Percentiles rank a stretch among this genome's conserved stretches.
Conservation (phyloP, 2,888 invertebrate species). For the Andricus quercusramuli region DNA sequence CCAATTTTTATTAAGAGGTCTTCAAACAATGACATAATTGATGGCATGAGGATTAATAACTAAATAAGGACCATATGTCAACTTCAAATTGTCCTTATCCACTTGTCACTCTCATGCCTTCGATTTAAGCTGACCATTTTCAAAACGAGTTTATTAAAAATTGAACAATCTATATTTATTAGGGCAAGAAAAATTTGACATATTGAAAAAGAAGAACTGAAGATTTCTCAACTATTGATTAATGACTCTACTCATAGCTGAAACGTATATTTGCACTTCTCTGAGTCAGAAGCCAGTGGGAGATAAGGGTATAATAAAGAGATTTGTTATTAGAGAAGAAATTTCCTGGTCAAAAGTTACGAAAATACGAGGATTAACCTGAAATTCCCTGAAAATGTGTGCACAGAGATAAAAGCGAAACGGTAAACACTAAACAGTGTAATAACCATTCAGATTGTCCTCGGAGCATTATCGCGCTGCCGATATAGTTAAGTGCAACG, state of each 20-base stretch:
- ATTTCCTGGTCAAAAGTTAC: slow-evolving; percentile 1
- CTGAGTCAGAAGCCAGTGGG: background rate
- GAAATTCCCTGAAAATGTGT: slow-evolving; percentile 7
- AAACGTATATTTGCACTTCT: background rate
- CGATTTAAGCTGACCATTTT: no score
- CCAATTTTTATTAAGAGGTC: no score
- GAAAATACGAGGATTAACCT: slow-evolving; percentile 12
- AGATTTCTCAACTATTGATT: background rate
- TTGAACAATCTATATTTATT: no score
- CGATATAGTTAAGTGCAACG: slow-evolving; percentile 42
- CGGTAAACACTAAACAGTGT: slow-evolving; percentile 9
- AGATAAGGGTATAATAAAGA: background rate
- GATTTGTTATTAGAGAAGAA: background rate
- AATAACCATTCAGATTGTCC: slow-evolving; percentile 15
- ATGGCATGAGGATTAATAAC: no score
- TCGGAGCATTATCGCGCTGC: background rate
- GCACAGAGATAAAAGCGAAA: slow-evolving; percentile 5
- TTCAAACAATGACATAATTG: no score
- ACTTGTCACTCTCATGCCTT: no score
- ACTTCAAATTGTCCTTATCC: no score
- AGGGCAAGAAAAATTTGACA: no score
- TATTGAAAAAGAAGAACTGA: no score
- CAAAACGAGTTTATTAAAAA: no score
- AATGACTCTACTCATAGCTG: background rate
- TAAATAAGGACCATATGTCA: no score